Conservation (phyloP, 2,113 vertebrate species). For the Istiophorus platypterus region DNA sequence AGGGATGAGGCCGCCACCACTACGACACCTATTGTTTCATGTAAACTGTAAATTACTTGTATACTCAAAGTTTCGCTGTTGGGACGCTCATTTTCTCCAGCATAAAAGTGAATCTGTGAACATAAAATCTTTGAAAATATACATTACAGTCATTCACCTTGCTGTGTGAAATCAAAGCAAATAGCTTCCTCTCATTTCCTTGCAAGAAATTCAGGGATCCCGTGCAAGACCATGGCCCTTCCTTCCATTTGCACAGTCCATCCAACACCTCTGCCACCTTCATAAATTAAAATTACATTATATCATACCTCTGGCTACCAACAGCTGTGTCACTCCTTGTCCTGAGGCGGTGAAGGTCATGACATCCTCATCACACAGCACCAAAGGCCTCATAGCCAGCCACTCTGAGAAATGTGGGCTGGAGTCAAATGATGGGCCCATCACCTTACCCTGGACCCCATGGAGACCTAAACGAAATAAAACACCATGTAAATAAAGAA, state of each 20-base stretch:
- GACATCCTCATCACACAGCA: constrained; percentile 70
- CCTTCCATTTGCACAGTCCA: not conserved
- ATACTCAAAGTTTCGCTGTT: not conserved
- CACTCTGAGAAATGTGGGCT: constrained; percentile 54
- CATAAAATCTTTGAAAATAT: not conserved
- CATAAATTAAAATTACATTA: rapidly evolving
- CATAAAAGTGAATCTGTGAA: no score
- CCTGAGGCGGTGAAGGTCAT: constrained; percentile 80
- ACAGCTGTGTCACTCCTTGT: constrained; percentile 67
- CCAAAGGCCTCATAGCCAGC: constrained; percentile 67
- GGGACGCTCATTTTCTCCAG: no score
- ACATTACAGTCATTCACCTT: not conserved
- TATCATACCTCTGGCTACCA: constrained; percentile 79
- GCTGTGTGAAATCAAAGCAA: not conserved
- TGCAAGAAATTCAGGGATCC: not conserved
- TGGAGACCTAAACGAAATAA: constrained; percentile 46
- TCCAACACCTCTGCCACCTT: not conserved
- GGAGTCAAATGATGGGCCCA: constrained; percentile 26
- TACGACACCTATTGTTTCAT: not conserved
- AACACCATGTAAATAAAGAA: not conserved
- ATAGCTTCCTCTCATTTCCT: not conserved
- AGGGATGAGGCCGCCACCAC: not conserved
- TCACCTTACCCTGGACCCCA: constrained; percentile 50
- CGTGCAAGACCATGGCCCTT: no score
- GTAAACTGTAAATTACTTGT: not conserved